These are phyloP conservation scores for Bos indicus DNA, from an alignment of 2,113 vertebrate species.

Conservation along the genomic window DNA sequence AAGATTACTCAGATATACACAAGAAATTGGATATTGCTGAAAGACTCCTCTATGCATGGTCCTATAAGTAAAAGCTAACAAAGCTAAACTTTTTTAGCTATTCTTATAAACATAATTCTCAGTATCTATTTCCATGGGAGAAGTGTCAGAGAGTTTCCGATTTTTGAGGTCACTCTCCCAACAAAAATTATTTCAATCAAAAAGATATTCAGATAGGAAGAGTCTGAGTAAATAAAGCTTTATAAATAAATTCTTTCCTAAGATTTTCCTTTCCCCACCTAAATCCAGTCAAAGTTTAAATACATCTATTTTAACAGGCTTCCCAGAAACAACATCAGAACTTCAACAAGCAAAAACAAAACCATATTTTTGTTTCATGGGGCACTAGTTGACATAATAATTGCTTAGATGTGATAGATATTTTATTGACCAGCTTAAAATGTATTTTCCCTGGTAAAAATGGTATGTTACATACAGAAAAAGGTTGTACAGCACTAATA, in stretches of 20 bases:
- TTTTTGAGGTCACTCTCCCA: background rate
- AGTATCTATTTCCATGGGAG: background rate
- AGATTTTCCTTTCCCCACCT: constrained; percentile 18
- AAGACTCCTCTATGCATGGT: background rate
- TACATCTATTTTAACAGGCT: background rate
- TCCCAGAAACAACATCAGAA: constrained; percentile 30
- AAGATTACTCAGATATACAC: background rate
- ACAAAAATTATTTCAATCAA: constrained; percentile 23
- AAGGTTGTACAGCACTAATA: background rate
- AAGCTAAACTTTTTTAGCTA: background rate
- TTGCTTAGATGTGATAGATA: background rate
- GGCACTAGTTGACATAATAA: background rate
- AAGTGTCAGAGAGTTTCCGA: background rate
- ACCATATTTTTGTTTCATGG: background rate
- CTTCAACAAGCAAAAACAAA: constrained; percentile 22
- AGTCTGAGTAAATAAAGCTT: constrained; percentile 27
- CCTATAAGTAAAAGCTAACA: background rate
- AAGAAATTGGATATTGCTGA: background rate
- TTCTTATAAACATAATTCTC: background rate
- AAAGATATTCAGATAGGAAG: background rate
- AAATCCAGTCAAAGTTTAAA: background rate
- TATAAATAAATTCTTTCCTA: constrained; percentile 31
- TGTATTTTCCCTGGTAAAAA: background rate
- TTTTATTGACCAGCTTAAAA: constrained; percentile 10
- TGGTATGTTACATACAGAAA: background rate